A percentile compares a stretch with the other conserved stretches of the same genome.
Evolutionary conservation across 2,888 invertebrate genomes (phyloP).

Genomic region (Heteromurus nitidus): DNA sequence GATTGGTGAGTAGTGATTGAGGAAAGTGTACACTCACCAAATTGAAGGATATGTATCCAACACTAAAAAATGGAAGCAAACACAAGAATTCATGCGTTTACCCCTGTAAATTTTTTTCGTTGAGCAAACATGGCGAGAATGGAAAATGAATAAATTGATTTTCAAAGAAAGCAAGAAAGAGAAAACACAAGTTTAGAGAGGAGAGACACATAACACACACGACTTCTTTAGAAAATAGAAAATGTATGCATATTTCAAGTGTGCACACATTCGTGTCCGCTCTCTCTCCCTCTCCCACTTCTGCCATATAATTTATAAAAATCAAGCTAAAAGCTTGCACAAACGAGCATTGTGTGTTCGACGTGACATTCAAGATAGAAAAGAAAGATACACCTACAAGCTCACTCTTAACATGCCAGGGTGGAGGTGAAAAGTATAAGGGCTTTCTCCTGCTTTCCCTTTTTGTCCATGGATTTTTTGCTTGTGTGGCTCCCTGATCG

Average conservation of each 20-base stretch:
- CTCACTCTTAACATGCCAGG: neutral
- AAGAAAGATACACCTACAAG: neutral
- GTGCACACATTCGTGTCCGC: neutral
- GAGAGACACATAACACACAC: no score
- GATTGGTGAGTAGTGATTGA: neutral
- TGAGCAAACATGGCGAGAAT: conserved; percentile 17
- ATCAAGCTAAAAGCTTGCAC: neutral
- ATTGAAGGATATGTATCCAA: no score
- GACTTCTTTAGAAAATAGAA: conserved; percentile 13
- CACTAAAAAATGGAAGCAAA: no score
- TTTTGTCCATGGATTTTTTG: conserved; percentile 10
- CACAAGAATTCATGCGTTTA: conserved; percentile 3
- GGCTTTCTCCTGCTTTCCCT: neutral
- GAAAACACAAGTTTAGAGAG: neutral
- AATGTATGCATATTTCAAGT: neutral
- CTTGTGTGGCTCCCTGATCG: conserved; percentile 37
- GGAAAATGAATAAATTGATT: conserved; percentile 49
- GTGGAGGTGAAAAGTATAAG: neutral
- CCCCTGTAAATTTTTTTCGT: neutral
- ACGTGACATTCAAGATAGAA: conserved; percentile 41
- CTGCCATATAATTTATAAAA: neutral
- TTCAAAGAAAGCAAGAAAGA: conserved; percentile 8
- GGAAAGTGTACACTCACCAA: neutral
- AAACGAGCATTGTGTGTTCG: conserved; percentile 16
- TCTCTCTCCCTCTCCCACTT: neutral